These are phyloP conservation scores for Ursus arctos DNA, from an alignment of 2,113 vertebrate genomes.

Conservation along the genomic window DNA sequence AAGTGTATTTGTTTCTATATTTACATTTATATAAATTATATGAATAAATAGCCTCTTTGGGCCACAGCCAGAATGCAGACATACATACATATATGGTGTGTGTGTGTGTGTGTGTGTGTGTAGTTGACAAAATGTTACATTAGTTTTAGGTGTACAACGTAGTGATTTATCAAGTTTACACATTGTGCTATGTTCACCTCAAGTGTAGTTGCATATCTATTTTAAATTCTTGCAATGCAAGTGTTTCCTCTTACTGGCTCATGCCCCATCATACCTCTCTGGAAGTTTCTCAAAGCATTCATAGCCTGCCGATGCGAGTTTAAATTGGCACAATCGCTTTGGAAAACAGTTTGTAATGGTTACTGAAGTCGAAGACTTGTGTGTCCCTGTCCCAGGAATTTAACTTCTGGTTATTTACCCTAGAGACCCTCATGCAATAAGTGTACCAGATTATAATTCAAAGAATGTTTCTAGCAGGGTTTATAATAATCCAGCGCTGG, in stretches of 20 bases:
- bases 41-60: not conserved
- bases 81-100: not conserved
- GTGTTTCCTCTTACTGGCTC: not conserved
- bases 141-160: not conserved
- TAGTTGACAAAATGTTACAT: not conserved
- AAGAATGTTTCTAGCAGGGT: not conserved
- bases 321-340: not conserved
- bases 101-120: not conserved
- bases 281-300: not conserved
- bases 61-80: too few relatives aligned
- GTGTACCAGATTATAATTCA: not conserved
- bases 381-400: not conserved
- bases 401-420: not conserved
- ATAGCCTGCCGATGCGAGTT: not conserved
- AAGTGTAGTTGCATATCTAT: not conserved
- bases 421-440: not conserved
- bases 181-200: not conserved
- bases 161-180: not conserved
- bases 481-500: not conserved
- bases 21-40: not conserved
- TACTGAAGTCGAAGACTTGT: not conserved
- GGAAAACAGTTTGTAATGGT: not conserved
- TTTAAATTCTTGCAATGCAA: not conserved
- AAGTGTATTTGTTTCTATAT: not conserved
- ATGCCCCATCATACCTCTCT: not conserved